phyloP scores from a whole-genome alignment of 2,113 vertebrate species.

The Gymnobelideus leadbeateri region DNA sequence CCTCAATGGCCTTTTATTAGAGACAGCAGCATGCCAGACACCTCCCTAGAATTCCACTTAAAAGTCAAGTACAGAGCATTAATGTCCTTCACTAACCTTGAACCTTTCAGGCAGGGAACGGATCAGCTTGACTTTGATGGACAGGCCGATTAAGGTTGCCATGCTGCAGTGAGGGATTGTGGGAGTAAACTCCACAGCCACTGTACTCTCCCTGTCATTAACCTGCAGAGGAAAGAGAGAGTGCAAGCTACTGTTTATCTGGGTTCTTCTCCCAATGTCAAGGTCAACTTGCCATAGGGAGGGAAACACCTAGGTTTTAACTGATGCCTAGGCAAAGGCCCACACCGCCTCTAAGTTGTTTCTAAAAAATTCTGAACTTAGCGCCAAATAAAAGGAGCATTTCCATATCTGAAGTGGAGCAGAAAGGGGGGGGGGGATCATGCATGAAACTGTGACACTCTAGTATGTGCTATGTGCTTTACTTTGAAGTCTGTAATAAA shows the following conservation, averaged over 20 bases:
- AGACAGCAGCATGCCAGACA: not conserved
- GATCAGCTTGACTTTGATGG: conserved; percentile 97
- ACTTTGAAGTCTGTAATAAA: not conserved
- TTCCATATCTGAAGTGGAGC: not conserved
- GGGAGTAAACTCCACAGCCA: conserved; percentile 93
- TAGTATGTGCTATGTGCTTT: not conserved
- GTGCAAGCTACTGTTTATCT: not conserved
- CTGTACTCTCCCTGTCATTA: conserved; percentile 88
- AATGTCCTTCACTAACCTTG: conserved; percentile 86
- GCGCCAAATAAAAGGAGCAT: not conserved
- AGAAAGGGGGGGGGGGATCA: not conserved
- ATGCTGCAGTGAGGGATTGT: conserved; percentile 99
- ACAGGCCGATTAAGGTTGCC: conserved; percentile 97
- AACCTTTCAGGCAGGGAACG: conserved; percentile 94
- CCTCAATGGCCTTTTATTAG: not conserved
- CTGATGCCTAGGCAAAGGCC: not conserved
- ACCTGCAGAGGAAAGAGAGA: conserved; percentile 84
- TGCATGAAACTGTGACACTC: not conserved
- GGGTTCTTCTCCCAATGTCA: not conserved
- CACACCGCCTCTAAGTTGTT: not conserved
- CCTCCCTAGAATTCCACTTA: not conserved
- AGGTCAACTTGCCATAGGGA: not conserved
- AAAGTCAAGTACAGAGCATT: not conserved
- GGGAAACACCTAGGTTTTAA: not conserved
- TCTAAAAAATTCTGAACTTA: not conserved